Percentiles rank a stretch among this genome's conserved stretches.
Evolutionary conservation across 2,113 vertebrate genomes (phyloP).

Genomic region (Tragulus kanchil): DNA sequence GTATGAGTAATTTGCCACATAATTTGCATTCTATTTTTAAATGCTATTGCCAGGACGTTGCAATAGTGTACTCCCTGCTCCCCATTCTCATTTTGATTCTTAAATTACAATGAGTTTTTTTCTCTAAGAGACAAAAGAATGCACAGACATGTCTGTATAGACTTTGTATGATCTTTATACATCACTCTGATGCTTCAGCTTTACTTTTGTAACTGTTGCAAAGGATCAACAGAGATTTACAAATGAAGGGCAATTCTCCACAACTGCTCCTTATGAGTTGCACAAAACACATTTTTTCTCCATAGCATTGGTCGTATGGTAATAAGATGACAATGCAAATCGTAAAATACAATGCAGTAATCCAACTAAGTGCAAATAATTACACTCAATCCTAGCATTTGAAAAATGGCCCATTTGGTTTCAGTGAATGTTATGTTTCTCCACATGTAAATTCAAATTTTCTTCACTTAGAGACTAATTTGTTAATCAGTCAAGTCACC

Average conservation of each 20-base stretch:
- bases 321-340: slow-evolving; percentile 74
- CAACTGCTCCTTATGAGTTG: slow-evolving; percentile 48
- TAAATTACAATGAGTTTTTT: neutral
- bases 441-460: slow-evolving; percentile 76
- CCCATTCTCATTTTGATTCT: neutral
- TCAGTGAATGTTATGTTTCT: slow-evolving; percentile 73
- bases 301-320: slow-evolving; percentile 50
- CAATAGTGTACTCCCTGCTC: neutral
- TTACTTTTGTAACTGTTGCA: neutral
- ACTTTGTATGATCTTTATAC: neutral
- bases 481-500: slow-evolving; percentile 83
- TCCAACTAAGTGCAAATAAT: slow-evolving; percentile 83
- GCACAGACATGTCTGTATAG: accelerated
- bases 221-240: slow-evolving; percentile 57
- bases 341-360: slow-evolving; percentile 71
- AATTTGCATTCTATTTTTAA: neutral
- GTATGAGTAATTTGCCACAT: neutral
- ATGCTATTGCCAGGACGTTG: neutral
- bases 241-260: slow-evolving; percentile 47
- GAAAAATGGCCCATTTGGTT: slow-evolving; percentile 81
- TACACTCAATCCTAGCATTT: slow-evolving; percentile 74
- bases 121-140: neutral
- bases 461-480: slow-evolving; percentile 79
- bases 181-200: neutral
- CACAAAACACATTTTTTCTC: slow-evolving; percentile 43